Conservation (phyloP, 2,113 vertebrate species). For the Ciconia boyciana region DNA sequence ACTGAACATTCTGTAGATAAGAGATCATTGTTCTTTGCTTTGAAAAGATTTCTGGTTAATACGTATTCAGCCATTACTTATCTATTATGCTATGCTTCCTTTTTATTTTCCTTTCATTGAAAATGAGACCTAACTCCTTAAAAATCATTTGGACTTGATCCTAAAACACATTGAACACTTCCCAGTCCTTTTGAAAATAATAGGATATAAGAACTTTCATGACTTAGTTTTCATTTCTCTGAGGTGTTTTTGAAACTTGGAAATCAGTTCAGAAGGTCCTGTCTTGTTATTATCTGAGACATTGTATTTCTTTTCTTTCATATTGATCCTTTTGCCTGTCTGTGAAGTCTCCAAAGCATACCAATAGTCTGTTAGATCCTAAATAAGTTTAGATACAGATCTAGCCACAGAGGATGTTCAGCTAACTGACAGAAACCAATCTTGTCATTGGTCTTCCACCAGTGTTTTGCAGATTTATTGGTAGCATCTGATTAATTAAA, state of each 20-base stretch:
- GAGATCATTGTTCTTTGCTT: slow-evolving; percentile 26
- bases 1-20: slow-evolving; percentile 17
- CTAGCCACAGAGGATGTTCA: not conserved
- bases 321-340: not conserved
- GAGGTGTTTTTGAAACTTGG: not conserved
- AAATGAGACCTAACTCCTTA: slow-evolving; percentile 12
- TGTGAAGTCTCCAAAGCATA: not conserved
- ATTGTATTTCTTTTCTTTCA: not conserved
- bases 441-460: not conserved
- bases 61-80: slow-evolving; percentile 1
- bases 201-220: not conserved
- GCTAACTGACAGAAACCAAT: not conserved
- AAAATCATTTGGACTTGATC: slow-evolving; percentile 45
- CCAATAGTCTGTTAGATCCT: not conserved
- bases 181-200: slow-evolving; percentile 1
- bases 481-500: not conserved
- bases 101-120: slow-evolving; percentile 58
- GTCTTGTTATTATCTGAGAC: not conserved
- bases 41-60: slow-evolving; percentile 8
- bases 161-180: not conserved
- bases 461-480: not conserved
- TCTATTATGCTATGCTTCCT: slow-evolving; percentile 45
- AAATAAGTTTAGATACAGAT: not conserved
- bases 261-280: not conserved
- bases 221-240: not conserved